These are phyloP conservation scores for Coelopa pilipes DNA, from an alignment of 2,888 invertebrate species.

Conservation along the genomic window DNA sequence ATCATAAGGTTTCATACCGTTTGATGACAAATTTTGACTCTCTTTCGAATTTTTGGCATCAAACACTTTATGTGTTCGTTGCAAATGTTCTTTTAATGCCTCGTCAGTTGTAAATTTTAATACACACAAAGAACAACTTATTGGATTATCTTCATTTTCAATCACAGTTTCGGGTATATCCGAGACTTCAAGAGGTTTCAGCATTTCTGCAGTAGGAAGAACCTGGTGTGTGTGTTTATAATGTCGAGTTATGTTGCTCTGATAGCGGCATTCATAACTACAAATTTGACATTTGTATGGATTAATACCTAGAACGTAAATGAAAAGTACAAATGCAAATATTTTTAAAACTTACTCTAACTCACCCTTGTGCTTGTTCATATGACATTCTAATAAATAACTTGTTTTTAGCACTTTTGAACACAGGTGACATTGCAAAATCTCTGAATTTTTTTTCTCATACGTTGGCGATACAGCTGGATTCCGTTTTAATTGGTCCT, in stretches of 20 bases:
- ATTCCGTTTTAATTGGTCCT: not conserved
- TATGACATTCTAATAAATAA: not conserved
- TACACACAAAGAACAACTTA: not conserved
- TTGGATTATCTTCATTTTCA: too few species aligned
- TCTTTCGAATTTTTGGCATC: not conserved
- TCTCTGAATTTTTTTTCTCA: not conserved
- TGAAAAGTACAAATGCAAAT: not conserved
- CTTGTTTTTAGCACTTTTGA: not conserved
- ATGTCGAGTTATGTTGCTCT: constrained; percentile 1
- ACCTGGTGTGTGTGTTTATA: not conserved
- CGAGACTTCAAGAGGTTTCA: not conserved
- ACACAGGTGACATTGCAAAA: not conserved
- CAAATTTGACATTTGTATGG: constrained; percentile 6
- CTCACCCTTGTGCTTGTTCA: constrained; percentile 4
- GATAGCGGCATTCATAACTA: not conserved
- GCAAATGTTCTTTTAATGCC: not conserved
- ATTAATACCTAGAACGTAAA: not conserved
- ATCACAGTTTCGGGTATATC: not conserved
- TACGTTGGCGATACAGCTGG: not conserved
- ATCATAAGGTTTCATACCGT: not conserved
- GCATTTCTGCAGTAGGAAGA: not conserved
- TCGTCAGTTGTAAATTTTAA: not conserved
- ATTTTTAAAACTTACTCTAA: not conserved
- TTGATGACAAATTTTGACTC: not conserved
- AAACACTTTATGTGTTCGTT: not conserved